Evolutionary conservation across 2,113 vertebrate genomes (phyloP), one percentile per base, ranked within the genome.

Genomic region (Podocnemis expansa): DNA sequence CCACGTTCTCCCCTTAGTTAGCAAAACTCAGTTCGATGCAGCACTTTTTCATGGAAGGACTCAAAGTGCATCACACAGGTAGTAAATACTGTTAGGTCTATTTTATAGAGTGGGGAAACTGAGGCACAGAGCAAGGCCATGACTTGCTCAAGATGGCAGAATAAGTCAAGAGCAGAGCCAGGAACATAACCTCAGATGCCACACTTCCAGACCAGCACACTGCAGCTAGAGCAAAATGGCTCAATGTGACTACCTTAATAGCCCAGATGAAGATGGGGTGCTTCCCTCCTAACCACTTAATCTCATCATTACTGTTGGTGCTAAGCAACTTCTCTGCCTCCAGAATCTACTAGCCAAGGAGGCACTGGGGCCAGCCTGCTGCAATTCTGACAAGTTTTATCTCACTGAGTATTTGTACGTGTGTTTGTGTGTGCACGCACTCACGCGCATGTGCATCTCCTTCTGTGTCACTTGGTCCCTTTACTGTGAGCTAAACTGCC

Each of bases 181-280:
- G 70, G 85, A 31, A 27, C 2, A 31, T 47, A 78, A 58, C 19
- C 13, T 27, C 1, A 3, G 17, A 55, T 29, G 29, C 25, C 22
- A 1, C 1, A 10, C n/a, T 51, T 27, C 70, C 63, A 52, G 43
- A 4, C 22, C 0, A 2, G 54, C 43, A 27, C 2, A 2, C 8
- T 27, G 76, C n/a, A 29, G 41, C 80, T 7, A n/a, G 27, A 41
- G 75, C 41, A 11, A 43, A 47, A 25, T 5, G 38, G 6, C 52
- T 82, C 51, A 51, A 78, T 78, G 38, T 21, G 78, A 38, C n/a
- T 78, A 60, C 34, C 17, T 60, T 60, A 22, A 70, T 54, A n/a
- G 24, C 63, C 5, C 47, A 5, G 63, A 6, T 2, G 9, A 51
- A 78, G 12, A 51, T 70, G 12, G 25, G 63, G 27, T 21, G n/a